These are phyloP conservation scores for Lasioglossum vierecki DNA, from an alignment of 2,888 invertebrate species.

Conservation along the genomic window DNA sequence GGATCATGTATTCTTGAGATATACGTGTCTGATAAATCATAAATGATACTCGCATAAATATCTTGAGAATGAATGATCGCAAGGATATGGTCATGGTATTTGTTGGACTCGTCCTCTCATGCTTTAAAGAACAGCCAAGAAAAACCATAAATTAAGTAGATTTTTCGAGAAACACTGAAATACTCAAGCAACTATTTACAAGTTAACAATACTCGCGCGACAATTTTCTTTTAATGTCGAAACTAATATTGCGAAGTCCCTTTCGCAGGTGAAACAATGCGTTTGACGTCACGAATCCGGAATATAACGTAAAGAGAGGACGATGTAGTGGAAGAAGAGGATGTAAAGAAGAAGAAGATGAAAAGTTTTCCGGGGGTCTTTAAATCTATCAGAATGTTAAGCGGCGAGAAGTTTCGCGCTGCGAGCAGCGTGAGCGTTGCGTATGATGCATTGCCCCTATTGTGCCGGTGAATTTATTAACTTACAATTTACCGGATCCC, in stretches of 20 bases:
- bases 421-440: not conserved
- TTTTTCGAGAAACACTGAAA: too few species aligned
- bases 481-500: constrained; percentile 36
- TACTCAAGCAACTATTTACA: too few species aligned
- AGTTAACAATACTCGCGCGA: not conserved
- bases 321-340: not conserved
- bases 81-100: not conserved
- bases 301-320: not conserved
- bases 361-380: constrained; percentile 33
- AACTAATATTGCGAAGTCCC: too few species aligned
- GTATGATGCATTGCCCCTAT: constrained; percentile 34
- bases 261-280: not conserved
- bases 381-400: constrained; percentile 45
- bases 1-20: not conserved
- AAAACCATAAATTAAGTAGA: too few species aligned
- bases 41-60: not conserved
- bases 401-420: constrained; percentile 25
- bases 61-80: not conserved
- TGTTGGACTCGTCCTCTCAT: too few species aligned
- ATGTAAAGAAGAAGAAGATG: not conserved
- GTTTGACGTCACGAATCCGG: not conserved
- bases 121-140: too few species aligned
- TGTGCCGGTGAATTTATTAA: constrained; percentile 34
- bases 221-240: too few species aligned
- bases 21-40: not conserved